Evolutionary conservation across 2,113 vertebrate genomes (phyloP), one percentile per base, ranked within the genome.

Genomic region (Dipodomys merriami): DNA sequence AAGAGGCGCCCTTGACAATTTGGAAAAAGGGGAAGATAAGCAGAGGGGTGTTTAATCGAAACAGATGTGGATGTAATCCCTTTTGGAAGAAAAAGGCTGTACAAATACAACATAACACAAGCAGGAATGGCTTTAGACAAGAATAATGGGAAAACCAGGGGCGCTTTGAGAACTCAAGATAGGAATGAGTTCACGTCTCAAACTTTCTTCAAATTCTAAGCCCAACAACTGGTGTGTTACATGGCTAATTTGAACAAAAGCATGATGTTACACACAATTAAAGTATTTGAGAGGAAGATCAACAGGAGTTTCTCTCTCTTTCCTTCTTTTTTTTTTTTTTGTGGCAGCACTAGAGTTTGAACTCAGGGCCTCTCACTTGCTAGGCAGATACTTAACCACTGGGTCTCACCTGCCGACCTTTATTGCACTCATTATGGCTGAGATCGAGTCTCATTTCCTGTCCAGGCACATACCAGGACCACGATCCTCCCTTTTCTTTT

Each of bases 61-160:
- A 95, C 92, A 97, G 96, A 96, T 95, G 96, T 95, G 85, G 88
- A 79, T 88, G 79, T 96, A 95, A 97, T 96, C 88, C 88, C 86
- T 88, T 94, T 89, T 85, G 62, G 79, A 96, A 95, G 94, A 83
- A 96, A 90, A 94, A 95, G 76, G 76, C 88, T 65, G 53, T 60
- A 90, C 91, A 95, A 77, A 94, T 91, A 90, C 33, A 94, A 91
- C 96, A 88, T 23, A 83, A 83, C 90, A 87, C 30, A 60, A 78
- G 33, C 78, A 69, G 49, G 90, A 95, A 95, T 60, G 78, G 88
- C 57, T 87, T 82, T 76, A 93, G 85, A 94, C 78, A 94, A 80
- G 81, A n/a, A 77, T 78, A 90, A 95, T 88, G 73, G 76, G n/a
- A 85, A 94, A 94, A 78, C 80, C 93, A 91, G 78, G 92, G 44